Percentiles rank a stretch among this genome's conserved stretches.
Conservation (phyloP, 2,113 vertebrate species). For the Oryctolagus cuniculus region DNA sequence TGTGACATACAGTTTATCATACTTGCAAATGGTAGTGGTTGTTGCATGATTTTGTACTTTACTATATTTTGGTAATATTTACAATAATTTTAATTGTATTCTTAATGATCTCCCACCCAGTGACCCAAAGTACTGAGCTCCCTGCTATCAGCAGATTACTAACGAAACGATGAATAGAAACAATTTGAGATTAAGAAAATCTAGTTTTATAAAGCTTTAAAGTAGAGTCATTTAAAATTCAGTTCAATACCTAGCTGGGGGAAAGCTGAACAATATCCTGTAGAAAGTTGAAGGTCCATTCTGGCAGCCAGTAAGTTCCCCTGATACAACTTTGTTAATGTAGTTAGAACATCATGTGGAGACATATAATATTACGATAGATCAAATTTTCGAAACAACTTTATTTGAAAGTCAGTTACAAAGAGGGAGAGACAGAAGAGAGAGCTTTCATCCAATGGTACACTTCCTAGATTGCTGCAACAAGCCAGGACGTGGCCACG, state of each 20-base stretch:
- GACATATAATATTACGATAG: not conserved
- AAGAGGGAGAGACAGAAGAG: too few species aligned
- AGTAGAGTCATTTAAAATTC: not conserved
- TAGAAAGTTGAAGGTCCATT: not conserved
- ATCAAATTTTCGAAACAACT: not conserved
- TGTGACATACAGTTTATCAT: not conserved
- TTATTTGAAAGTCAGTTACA: too few species aligned
- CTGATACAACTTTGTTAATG: not conserved
- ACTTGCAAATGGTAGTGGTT: not conserved
- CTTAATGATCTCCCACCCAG: not conserved
- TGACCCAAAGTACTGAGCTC: not conserved
- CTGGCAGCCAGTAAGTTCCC: too few species aligned
- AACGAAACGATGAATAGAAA: not conserved
- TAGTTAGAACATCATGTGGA: not conserved
- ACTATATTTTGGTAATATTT: not conserved
- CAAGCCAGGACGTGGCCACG: too few species aligned
- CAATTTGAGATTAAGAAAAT: not conserved
- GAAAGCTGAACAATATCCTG: too few species aligned
- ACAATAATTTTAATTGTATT: not conserved
- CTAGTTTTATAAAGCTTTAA: not conserved
- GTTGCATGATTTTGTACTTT: not conserved
- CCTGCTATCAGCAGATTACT: not conserved
- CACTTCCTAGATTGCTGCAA: too few species aligned
- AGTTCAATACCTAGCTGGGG: not conserved
- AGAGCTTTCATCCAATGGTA: too few species aligned